These are phyloP conservation scores for Platyscapa corneri DNA, from an alignment of 1,140 invertebrate species.

Conservation along the genomic window DNA sequence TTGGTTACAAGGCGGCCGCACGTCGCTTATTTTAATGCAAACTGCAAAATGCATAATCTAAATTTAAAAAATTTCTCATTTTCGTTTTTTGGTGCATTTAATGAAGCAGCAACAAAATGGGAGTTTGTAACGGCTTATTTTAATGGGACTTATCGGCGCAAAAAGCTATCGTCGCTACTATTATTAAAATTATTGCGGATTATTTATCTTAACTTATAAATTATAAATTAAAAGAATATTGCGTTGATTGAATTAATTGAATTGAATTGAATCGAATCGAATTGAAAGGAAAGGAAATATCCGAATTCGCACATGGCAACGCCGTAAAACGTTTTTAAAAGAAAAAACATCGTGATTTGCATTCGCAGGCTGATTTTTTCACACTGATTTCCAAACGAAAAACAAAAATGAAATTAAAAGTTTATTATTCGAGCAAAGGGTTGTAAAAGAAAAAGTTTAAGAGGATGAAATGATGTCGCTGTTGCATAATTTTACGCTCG, in stretches of 20 bases:
- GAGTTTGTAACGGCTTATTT: no score
- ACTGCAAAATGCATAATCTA: conserved; percentile 4
- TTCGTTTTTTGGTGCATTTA: no score
- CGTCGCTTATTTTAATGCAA: conserved; percentile 21
- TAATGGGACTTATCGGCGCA: no score
- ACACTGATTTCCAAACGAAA: conserved; percentile 36
- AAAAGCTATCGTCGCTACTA: no score
- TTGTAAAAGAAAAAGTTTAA: conserved; percentile 19
- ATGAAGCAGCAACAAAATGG: no score
- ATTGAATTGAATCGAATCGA: no score
- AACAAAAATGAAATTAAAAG: no score
- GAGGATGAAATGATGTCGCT: conserved; percentile 25
- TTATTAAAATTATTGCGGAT: no score
- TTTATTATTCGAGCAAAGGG: conserved; percentile 16
- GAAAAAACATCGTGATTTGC: background rate
- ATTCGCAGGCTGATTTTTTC: conserved; percentile 29
- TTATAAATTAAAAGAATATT: no score
- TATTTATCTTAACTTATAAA: no score
- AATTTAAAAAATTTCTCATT: conserved; percentile 39
- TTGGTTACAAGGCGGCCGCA: background rate
- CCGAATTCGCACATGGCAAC: background rate
- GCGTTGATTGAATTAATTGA: no score
- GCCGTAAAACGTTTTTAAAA: background rate
- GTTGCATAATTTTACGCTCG: conserved; percentile 32
- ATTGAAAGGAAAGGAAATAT: background rate